Conservation (phyloP, 2,113 vertebrate species). For the Machaerirhynchus nigripectus region DNA sequence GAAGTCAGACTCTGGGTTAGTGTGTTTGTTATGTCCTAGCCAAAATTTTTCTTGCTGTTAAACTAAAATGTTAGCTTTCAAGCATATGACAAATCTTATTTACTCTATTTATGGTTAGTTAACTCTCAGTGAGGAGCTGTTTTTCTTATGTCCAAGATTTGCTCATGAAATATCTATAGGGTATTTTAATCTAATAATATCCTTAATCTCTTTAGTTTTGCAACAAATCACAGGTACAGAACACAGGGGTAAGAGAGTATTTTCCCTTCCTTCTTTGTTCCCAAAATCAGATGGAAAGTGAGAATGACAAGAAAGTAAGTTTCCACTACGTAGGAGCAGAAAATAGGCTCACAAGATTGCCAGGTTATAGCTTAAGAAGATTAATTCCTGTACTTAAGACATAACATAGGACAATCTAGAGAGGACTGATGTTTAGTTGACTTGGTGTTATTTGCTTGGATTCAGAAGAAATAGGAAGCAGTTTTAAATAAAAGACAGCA, state of each 20-base stretch:
- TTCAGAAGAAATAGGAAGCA: slow-evolving; percentile 19
- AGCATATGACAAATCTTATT: neutral
- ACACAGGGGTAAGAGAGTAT: neutral
- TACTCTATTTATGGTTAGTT: neutral
- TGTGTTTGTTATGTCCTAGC: neutral
- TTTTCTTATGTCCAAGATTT: neutral
- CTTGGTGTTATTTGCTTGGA: slow-evolving; percentile 8
- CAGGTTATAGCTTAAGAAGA: slow-evolving; percentile 20
- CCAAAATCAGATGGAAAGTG: neutral
- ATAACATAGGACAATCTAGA: neutral
- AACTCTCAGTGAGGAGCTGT: neutral
- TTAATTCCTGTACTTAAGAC: slow-evolving; percentile 38
- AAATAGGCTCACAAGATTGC: slow-evolving; percentile 34
- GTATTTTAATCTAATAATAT: neutral
- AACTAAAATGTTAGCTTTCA: slow-evolving; percentile 12
- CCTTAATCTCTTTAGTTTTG: neutral
- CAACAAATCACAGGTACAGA: neutral
- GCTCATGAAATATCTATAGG: neutral
- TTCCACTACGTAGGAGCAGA: neutral
- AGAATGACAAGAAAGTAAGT: neutral
- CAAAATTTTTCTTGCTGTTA: neutral
- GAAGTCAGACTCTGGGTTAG: neutral
- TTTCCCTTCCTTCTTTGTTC: neutral
- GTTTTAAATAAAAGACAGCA: slow-evolving; percentile 22
- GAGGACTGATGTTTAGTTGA: neutral